phyloP scores from a whole-genome alignment of 2,113 vertebrate genomes.

The Periophthalmodon schlosseri region DNA sequence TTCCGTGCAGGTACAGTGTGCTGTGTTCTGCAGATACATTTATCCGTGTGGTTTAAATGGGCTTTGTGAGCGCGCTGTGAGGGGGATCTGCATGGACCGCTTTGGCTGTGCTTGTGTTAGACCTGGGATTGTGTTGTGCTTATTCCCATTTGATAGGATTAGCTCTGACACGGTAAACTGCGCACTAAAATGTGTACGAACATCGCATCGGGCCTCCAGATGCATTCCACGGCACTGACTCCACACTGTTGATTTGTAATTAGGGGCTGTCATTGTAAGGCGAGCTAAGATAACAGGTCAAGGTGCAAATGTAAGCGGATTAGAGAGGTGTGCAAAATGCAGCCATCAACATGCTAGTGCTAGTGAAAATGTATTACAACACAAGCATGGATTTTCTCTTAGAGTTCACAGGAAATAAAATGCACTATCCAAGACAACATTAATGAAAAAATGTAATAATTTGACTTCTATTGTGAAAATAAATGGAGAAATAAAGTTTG shows the following conservation, averaged over 20 bases:
- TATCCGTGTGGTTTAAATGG: constrained; percentile 16
- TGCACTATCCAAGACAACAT: neutral
- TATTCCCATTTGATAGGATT: constrained; percentile 71
- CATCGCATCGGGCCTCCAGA: constrained; percentile 26
- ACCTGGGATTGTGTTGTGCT: constrained; percentile 53
- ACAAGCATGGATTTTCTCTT: neutral
- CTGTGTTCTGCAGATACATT: constrained; percentile 4
- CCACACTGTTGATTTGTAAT: constrained; percentile 46
- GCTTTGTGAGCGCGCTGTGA: constrained; percentile 28
- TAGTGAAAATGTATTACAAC: neutral
- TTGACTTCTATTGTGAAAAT: neutral
- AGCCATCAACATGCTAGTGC: neutral
- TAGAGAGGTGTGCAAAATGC: constrained; percentile 41
- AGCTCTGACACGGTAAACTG: constrained; percentile 46
- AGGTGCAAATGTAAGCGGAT: constrained; percentile 43
- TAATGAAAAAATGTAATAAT: neutral
- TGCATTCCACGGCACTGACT: constrained; percentile 21
- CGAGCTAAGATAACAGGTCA: constrained; percentile 39
- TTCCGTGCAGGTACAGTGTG: neutral
- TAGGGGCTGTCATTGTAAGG: constrained; percentile 30
- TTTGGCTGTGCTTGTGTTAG: constrained; percentile 49
- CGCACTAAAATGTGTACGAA: constrained; percentile 28
- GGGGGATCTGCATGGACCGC: constrained; percentile 33
- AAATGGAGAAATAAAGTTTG: neutral
- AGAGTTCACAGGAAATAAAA: neutral